A percentile compares a stretch with the other conserved stretches of the same genome.
Evolutionary conservation across 2,113 vertebrate species (phyloP).

Genomic region (Apus apus): DNA sequence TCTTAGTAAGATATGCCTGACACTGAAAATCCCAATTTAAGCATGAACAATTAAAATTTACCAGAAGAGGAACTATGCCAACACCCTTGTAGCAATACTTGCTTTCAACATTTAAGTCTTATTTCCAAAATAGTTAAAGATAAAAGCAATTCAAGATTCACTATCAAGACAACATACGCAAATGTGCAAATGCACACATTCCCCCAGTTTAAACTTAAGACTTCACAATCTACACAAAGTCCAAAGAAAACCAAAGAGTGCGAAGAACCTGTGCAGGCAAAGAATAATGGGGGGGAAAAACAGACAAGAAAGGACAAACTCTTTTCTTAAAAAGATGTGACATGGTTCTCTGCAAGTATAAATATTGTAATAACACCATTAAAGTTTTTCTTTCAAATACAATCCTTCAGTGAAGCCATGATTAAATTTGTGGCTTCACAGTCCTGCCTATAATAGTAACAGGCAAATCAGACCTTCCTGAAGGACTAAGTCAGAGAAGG

Average conservation of each 20-base stretch:
- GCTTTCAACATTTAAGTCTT: background rate
- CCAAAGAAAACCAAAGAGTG: background rate
- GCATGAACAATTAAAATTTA: constrained; percentile 20
- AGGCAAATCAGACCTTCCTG: background rate
- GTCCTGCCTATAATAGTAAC: background rate
- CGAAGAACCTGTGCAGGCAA: background rate
- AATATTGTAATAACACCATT: background rate
- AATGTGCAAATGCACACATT: background rate
- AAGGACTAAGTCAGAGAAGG: background rate
- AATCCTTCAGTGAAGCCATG: background rate
- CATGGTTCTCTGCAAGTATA: background rate
- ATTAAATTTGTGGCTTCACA: background rate
- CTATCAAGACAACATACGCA: background rate
- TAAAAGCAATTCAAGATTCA: background rate
- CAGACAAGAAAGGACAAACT: background rate
- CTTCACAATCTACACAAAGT: background rate
- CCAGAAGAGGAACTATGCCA: background rate
- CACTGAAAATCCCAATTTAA: constrained; percentile 10
- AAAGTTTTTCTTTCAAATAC: background rate
- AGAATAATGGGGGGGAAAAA: background rate
- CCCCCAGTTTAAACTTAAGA: background rate
- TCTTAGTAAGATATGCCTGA: background rate
- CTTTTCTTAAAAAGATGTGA: background rate
- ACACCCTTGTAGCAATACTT: background rate
- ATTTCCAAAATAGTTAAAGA: background rate